Conservation (phyloP, 2,113 vertebrate genomes). For the Toxotes chatareus region DNA sequence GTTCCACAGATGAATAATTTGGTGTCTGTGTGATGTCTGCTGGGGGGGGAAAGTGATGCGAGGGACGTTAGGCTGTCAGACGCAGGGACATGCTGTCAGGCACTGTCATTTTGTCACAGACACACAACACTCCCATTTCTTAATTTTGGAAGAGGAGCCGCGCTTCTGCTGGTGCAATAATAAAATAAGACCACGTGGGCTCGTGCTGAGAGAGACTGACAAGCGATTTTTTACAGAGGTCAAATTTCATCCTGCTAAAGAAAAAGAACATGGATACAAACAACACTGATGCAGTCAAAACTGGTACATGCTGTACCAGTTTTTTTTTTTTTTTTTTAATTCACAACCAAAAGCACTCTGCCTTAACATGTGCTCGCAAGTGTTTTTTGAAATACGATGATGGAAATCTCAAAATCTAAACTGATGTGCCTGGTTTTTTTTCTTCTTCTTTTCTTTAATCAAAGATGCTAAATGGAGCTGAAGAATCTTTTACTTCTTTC, state of each 20-base stretch:
- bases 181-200: slow-evolving; percentile 2
- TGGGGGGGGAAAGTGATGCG: background rate
- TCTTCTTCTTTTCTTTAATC: no score
- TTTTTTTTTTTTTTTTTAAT: background rate
- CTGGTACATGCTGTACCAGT: background rate
- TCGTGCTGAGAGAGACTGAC: background rate
- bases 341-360: background rate
- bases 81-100: slow-evolving; percentile 43
- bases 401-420: background rate
- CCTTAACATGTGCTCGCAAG: background rate
- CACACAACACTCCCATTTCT: slow-evolving; percentile 12
- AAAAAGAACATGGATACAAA: background rate
- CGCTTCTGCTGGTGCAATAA: slow-evolving; percentile 16
- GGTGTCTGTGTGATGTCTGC: slow-evolving; percentile 24
- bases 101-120: slow-evolving; percentile 24
- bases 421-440: background rate
- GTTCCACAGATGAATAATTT: slow-evolving; percentile 54
- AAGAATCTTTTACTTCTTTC: background rate
- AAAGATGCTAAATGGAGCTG: background rate
- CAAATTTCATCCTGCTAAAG: slow-evolving; percentile 22
- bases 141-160: slow-evolving; percentile 10
- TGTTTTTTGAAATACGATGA: background rate
- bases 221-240: slow-evolving; percentile 8
- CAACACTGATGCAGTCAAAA: background rate
- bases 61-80: slow-evolving; percentile 26